A percentile compares a stretch with the other conserved stretches of the same genome.
Evolutionary conservation across 2,797 vertebrate genomes (phyloP).

Genomic region (Sibirionetta formosa): DNA sequence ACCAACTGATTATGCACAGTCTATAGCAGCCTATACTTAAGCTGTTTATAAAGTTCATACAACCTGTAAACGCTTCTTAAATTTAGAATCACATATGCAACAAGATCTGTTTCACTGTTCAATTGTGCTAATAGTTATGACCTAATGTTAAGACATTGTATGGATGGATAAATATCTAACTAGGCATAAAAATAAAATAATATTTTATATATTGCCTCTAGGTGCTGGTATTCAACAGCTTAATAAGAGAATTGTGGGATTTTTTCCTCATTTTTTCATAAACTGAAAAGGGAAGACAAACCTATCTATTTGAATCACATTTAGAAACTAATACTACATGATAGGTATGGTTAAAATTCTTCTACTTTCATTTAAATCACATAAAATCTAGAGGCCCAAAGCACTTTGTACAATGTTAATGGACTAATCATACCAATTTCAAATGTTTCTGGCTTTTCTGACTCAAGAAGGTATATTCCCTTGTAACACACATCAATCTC

Average conservation of each 20-base stretch:
- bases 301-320: background rate
- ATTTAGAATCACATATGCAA: background rate
- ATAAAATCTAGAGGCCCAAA: conserved; percentile 9
- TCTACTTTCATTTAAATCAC: conserved; percentile 6
- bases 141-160: too few species aligned
- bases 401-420: background rate
- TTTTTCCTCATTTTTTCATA: background rate
- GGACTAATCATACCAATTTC: background rate
- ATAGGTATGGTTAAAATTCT: background rate
- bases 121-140: too few species aligned
- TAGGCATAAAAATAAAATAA: too few species aligned
- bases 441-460: background rate
- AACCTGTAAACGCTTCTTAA: too few species aligned
- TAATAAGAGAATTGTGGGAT: background rate
- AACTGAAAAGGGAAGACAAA: background rate
- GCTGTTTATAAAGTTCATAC: too few species aligned
- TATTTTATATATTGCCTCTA: background rate
- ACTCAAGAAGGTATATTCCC: background rate
- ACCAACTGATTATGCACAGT: too few species aligned
- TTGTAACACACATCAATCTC: background rate
- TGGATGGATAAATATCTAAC: too few species aligned
- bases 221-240: background rate
- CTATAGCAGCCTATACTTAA: too few species aligned
- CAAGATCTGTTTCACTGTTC: background rate
- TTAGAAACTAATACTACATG: background rate